phyloP scores from a whole-genome alignment of 2,797 vertebrate species.

The Pristis pectinata region DNA sequence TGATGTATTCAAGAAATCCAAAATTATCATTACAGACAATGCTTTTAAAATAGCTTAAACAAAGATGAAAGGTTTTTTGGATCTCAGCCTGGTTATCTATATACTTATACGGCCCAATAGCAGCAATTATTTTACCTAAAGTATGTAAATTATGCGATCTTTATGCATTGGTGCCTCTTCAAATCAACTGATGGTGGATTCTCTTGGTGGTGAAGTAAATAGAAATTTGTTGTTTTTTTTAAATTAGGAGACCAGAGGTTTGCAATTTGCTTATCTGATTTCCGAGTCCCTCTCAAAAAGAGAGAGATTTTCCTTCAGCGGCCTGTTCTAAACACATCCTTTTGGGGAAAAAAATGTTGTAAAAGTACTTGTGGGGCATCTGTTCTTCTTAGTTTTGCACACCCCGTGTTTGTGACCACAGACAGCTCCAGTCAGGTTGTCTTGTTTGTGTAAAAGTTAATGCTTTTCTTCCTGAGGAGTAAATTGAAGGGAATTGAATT shows the following conservation, averaged over 20 bases:
- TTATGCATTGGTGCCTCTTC: neutral
- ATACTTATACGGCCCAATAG: too few species aligned
- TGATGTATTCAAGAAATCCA: neutral
- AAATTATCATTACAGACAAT: neutral
- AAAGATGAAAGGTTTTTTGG: neutral
- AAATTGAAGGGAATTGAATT: constrained; percentile 9
- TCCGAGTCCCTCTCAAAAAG: neutral
- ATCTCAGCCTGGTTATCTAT: neutral
- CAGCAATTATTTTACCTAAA: neutral
- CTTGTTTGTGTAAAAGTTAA: neutral
- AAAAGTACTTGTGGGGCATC: neutral
- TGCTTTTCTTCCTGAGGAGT: neutral
- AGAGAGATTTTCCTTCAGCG: neutral
- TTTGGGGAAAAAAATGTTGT: neutral
- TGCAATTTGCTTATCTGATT: neutral
- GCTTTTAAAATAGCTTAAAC: neutral
- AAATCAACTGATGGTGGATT: neutral
- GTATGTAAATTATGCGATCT: neutral
- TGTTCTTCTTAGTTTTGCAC: neutral
- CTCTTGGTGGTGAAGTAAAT: neutral
- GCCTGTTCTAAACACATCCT: neutral
- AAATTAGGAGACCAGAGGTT: neutral
- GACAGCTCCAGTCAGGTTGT: neutral
- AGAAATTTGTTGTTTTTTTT: neutral
- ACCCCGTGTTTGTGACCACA: neutral